These are phyloP conservation scores for Chorisops tibialis DNA, from an alignment of 2,888 invertebrate genomes.

Conservation along the genomic window DNA sequence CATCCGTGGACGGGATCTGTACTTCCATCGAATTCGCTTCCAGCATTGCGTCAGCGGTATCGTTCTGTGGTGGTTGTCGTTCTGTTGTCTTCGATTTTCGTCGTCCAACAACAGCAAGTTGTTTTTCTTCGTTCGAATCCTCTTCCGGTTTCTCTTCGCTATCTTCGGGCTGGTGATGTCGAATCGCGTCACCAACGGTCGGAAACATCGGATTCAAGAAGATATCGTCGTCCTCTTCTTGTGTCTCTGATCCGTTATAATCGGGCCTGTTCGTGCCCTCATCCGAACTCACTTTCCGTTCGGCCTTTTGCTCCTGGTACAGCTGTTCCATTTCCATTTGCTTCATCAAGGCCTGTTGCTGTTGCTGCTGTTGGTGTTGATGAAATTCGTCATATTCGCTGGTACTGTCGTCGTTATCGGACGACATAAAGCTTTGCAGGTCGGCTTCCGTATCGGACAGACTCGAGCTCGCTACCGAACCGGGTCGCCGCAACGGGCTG, in stretches of 20 bases:
- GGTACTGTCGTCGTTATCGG: constrained; percentile 44
- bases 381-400: constrained; percentile 48
- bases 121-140: constrained; percentile 26
- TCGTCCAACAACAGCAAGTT: background rate
- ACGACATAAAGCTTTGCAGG: constrained; percentile 51
- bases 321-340: constrained; percentile 54
- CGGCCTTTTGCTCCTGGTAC: constrained; percentile 31
- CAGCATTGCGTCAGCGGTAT: background rate
- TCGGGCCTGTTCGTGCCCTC: background rate
- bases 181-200: constrained; percentile 38
- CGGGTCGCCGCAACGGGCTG: constrained; percentile 45
- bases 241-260: background rate
- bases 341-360: constrained; percentile 48
- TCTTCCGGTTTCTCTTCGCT: background rate
- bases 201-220: constrained; percentile 38
- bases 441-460: constrained; percentile 72
- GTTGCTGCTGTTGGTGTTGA: constrained; percentile 5
- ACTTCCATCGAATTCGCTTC: too few relatives aligned
- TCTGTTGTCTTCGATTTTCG: background rate
- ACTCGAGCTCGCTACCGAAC: constrained; percentile 59
- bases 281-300: background rate
- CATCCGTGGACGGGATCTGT: background rate
- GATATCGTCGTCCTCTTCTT: constrained; percentile 29
- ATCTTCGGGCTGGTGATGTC: constrained; percentile 32
- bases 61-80: background rate